Evolutionary conservation across 2,113 vertebrate species (phyloP).

Genomic region (Rousettus leschenaultii): DNA sequence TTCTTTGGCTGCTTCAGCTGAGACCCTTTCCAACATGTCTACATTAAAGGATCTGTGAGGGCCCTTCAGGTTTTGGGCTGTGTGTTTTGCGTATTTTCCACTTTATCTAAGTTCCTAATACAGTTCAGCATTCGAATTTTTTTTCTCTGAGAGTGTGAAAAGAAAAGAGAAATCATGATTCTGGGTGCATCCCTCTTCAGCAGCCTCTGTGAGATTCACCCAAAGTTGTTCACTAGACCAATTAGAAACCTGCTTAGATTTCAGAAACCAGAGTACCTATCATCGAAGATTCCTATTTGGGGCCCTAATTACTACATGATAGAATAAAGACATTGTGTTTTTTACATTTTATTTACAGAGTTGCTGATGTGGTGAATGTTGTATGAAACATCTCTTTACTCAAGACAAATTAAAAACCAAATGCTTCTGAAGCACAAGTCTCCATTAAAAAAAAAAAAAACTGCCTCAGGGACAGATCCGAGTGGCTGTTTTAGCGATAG

Average conservation of each 20-base stretch:
- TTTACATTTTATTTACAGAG: conserved; percentile 76
- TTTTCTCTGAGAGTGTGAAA: conserved; percentile 50
- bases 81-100: conserved; percentile 5
- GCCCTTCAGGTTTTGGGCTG: background rate
- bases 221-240: conserved; percentile 66
- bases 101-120: conserved; percentile 67
- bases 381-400: conserved; percentile 57
- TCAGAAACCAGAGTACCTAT: conserved; percentile 69
- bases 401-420: conserved; percentile 26
- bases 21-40: background rate
- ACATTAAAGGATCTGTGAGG: background rate
- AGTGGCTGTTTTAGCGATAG: background rate
- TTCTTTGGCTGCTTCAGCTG: background rate
- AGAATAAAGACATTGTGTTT: conserved; percentile 75
- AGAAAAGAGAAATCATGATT: conserved; percentile 46
- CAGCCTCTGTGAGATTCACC: conserved; percentile 65
- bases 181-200: conserved; percentile 53
- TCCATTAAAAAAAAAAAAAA: no score
- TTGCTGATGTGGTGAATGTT: conserved; percentile 75
- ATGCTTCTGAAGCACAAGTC: background rate
- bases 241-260: conserved; percentile 81
- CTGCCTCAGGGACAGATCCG: background rate
- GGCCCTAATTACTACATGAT: conserved; percentile 81
- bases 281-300: conserved; percentile 60
- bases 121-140: conserved; percentile 29